These are phyloP conservation scores for Druceiella hillmani DNA, from an alignment of 2,888 invertebrate species.

Conservation along the genomic window DNA sequence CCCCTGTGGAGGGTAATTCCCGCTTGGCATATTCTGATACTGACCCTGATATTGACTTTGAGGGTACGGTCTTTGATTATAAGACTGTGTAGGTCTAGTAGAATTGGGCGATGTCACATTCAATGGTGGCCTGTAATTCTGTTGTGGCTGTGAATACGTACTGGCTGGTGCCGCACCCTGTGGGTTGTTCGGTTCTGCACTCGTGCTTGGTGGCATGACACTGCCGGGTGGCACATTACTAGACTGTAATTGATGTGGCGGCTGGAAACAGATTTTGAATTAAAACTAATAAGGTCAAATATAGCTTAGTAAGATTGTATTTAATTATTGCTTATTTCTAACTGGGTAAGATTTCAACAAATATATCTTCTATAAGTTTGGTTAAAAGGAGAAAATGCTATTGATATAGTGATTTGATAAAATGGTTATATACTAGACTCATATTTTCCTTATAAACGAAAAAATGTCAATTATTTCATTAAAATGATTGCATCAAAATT, in stretches of 20 bases:
- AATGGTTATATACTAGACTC: no score
- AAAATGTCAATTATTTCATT: no score
- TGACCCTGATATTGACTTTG: slow-evolving; percentile 62
- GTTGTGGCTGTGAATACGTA: slow-evolving; percentile 42
- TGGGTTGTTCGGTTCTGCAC: slow-evolving; percentile 31
- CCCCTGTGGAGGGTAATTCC: slow-evolving; percentile 60
- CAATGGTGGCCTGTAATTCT: slow-evolving; percentile 45
- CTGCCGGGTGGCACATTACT: slow-evolving; percentile 44
- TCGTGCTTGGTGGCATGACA: slow-evolving; percentile 17
- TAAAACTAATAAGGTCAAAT: no score
- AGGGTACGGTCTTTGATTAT: slow-evolving; percentile 62
- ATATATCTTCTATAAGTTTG: no score
- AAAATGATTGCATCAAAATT: no score
- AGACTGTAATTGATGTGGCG: slow-evolving; percentile 53
- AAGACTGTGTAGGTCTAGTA: slow-evolving; percentile 60
- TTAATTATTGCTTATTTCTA: no score
- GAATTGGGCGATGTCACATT: slow-evolving; percentile 49
- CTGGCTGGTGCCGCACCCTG: slow-evolving; percentile 37
- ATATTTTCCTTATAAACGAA: no score
- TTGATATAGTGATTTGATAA: no score
- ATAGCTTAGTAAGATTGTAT: no score
- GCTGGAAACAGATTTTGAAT: slow-evolving; percentile 48
- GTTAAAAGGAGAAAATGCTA: no score
- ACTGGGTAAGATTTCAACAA: no score
- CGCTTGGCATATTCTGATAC: slow-evolving; percentile 51